These are phyloP conservation scores for Chamaetylas fuelleborni DNA, from an alignment of 2,113 vertebrate species.

Conservation along the genomic window DNA sequence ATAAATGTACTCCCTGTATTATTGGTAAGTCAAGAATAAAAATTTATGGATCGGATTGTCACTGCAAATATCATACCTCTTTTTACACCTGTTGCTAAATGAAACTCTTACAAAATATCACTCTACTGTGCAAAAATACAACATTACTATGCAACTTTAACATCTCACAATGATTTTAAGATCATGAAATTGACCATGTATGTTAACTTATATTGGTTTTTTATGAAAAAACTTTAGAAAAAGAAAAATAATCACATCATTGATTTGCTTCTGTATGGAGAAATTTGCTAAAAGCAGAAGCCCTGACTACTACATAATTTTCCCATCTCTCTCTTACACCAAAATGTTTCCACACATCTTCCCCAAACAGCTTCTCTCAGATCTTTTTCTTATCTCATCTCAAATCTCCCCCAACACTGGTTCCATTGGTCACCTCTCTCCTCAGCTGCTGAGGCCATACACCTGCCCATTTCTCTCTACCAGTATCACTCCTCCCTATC, in stretches of 20 bases:
- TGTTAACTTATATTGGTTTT: rapidly evolving
- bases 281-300: background rate
- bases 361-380: background rate
- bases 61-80: background rate
- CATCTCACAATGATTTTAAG: background rate
- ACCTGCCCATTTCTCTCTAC: background rate
- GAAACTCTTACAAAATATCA: background rate
- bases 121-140: background rate
- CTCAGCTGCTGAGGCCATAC: background rate
- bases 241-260: background rate
- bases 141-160: background rate
- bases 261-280: background rate
- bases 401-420: background rate
- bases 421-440: background rate
- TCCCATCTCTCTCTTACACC: background rate
- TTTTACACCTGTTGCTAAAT: background rate
- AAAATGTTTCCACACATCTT: background rate
- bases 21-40: background rate
- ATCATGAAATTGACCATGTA: background rate
- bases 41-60: background rate
- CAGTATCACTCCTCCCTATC: background rate
- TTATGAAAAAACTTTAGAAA: background rate
- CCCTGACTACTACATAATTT: background rate
- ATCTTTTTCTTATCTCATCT: background rate
- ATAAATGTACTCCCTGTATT: background rate